Evolutionary conservation across 2,888 invertebrate species (phyloP).

Genomic region (Epinotia bilunana): DNA sequence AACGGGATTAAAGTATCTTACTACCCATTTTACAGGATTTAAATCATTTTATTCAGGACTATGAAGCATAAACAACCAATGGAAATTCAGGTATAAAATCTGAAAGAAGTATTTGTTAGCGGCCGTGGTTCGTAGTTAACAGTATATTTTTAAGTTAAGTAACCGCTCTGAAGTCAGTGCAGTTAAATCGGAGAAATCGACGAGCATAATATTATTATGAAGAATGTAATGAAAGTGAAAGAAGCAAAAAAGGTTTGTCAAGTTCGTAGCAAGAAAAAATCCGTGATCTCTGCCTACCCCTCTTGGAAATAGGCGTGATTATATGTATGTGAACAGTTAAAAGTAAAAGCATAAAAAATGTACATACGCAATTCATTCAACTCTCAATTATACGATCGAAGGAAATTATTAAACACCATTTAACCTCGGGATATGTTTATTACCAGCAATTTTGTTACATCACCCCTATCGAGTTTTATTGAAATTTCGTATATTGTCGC

Average conservation of each 20-base stretch:
- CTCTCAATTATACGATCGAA: neutral
- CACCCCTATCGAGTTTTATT: constrained; percentile 68
- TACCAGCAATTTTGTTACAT: constrained; percentile 37
- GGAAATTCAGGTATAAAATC: neutral
- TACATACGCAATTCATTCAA: neutral
- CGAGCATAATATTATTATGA: no score
- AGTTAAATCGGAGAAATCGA: no score
- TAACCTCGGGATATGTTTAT: constrained; percentile 15
- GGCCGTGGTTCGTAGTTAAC: no score
- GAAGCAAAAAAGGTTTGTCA: no score
- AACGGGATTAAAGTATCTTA: neutral
- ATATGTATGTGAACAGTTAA: neutral
- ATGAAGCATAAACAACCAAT: neutral
- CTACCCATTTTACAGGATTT: neutral
- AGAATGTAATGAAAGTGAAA: no score
- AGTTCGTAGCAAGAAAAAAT: no score
- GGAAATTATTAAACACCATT: constrained; percentile 26
- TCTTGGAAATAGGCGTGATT: no score
- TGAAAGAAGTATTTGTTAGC: neutral
- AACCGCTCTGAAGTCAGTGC: no score
- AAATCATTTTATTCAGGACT: neutral
- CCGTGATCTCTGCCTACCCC: no score
- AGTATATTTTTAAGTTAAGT: no score
- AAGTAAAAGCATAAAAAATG: neutral
- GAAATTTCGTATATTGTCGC: constrained; percentile 76